These are phyloP conservation scores for Eupithecia tripunctaria DNA, from an alignment of 2,888 invertebrate species.

Conservation along the genomic window DNA sequence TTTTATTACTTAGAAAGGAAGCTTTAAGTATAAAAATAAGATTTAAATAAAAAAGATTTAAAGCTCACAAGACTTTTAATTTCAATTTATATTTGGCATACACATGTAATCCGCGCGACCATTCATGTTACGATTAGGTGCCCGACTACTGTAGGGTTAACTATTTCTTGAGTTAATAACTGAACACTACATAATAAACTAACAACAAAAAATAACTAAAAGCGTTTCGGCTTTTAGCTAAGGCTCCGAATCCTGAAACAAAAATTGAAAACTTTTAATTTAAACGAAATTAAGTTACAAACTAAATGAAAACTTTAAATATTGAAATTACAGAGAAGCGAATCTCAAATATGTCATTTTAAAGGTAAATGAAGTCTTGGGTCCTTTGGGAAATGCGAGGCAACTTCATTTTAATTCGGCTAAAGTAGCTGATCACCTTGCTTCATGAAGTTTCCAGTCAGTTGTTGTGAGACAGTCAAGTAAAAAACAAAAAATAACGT, in stretches of 20 bases:
- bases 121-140: no score
- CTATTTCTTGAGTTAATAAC: no score
- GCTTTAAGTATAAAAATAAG: no score
- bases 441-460: background rate
- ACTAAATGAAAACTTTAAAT: slow-evolving; percentile 57
- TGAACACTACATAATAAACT: background rate
- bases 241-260: background rate
- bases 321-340: slow-evolving; percentile 54
- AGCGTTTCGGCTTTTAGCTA: background rate
- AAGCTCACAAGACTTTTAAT: no score
- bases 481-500: background rate
- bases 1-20: no score
- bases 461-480: background rate
- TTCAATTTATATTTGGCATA: no score
- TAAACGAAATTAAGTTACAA: slow-evolving; percentile 57
- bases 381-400: slow-evolving; percentile 48
- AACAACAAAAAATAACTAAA: background rate
- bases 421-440: background rate
- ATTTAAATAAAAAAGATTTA: no score
- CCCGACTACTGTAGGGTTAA: no score
- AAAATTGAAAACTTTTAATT: background rate
- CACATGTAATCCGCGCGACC: no score
- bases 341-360: slow-evolving; percentile 59
- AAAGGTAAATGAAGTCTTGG: slow-evolving; percentile 56
- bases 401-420: slow-evolving; percentile 31